Evolutionary conservation across 2,797 vertebrate genomes (phyloP), one percentile per base, ranked within the genome.

Genomic region (Podarcis lilfordi): DNA sequence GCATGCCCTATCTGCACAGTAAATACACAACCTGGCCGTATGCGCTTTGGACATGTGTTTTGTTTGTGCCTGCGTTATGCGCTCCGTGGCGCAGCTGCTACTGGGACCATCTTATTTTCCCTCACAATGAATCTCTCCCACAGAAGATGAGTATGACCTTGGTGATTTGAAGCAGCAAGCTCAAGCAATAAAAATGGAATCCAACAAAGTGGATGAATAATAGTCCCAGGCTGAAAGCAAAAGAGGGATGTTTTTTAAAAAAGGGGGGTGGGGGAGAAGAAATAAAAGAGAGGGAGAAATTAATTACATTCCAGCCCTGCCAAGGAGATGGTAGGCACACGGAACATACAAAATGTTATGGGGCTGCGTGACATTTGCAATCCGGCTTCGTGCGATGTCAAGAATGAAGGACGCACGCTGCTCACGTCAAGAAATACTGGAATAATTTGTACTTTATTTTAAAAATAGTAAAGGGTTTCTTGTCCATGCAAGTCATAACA

Each of bases 61-160:
- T 2, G 6, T 59, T 5, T 19, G 35, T 0, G 15, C 5, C 27
- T 21, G 13, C 0, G 1, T 15, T 10, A 23, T 5, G 21, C 5
- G 15, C 15, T 75, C 21, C 3, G 15, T 23, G 17, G 7, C 25
- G 27, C 40, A 64, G n/a, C 77, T 15, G 68, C 27, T 29, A 3
- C 6, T 50, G 7, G 21, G 50, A 29, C n/a, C 13, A 37, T 3
- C 19, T 61, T 61, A 21, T 61, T 81, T 35, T 66, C 21, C 25
- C 6, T 32, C 25, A 8, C 74, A 35, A 32, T 78, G 35, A 61
- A 10, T 86, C 76, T 17, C 64, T 69, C 27, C 29, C 15, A 35
- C 45, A 35, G 45, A 72, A 74, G 45, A 75, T 75, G 27, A 75
- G 17, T 13, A 1, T 43, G 77, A 37, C 8, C 43, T 50, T 79